Percentiles rank a stretch among this genome's conserved stretches.
Conservation (phyloP, 2,888 invertebrate species). For the Tipula unca region DNA sequence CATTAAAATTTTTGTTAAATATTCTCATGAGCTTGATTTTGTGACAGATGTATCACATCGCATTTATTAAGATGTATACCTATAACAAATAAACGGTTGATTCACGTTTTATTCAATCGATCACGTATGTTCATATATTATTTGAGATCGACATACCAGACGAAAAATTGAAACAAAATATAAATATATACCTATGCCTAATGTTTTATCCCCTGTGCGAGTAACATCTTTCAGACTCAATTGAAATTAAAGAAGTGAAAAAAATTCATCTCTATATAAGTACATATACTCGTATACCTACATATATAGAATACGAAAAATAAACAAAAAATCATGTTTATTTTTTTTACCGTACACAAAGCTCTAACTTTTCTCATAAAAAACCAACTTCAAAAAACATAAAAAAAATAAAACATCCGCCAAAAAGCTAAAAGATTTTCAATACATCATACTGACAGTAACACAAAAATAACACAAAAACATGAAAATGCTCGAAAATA, state of each 20-base stretch:
- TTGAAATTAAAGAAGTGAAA: background rate
- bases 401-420: background rate
- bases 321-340: background rate
- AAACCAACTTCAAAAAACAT: background rate
- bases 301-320: background rate
- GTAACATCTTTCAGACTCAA: background rate
- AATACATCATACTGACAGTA: background rate
- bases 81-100: too few species aligned
- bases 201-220: background rate
- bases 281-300: too few species aligned
- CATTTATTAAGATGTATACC: too few species aligned
- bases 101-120: too few species aligned
- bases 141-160: too few species aligned
- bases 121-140: too few species aligned
- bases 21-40: too few species aligned
- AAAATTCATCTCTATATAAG: background rate
- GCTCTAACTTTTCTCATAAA: background rate
- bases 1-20: too few species aligned
- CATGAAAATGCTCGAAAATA: background rate
- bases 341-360: background rate
- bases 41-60: too few species aligned
- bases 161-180: too few species aligned
- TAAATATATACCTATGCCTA: background rate
- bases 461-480: background rate
- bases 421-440: background rate